Percentiles rank a stretch among this genome's conserved stretches.
phyloP scores from a whole-genome alignment of 1,140 invertebrate genomes.

The Palaemon carinicauda region DNA sequence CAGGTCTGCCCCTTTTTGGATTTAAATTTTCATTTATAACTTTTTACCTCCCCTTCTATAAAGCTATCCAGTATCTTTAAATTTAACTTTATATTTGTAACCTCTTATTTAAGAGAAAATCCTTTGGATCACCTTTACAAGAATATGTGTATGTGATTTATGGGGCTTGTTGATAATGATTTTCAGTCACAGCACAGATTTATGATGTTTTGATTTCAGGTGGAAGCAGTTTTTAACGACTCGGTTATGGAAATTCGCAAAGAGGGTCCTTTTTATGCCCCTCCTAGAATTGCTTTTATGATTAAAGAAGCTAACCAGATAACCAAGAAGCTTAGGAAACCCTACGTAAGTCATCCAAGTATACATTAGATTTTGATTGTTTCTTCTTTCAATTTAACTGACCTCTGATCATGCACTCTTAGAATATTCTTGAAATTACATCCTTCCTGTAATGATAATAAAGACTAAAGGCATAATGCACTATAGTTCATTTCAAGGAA shows the following conservation, averaged over 20 bases:
- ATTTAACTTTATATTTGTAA: too few relatives aligned
- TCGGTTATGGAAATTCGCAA: conserved; percentile 26
- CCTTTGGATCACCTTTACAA: background rate
- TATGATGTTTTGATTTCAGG: background rate
- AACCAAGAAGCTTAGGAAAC: conserved; percentile 24
- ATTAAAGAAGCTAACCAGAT: conserved; percentile 46
- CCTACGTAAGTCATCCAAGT: conserved; percentile 15
- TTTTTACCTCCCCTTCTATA: too few relatives aligned
- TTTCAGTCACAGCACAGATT: background rate
- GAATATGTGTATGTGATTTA: background rate
- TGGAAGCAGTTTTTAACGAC: conserved; percentile 37
- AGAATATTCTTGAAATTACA: background rate
- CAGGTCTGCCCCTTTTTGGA: too few relatives aligned
- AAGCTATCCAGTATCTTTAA: too few relatives aligned
- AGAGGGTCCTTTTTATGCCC: background rate
- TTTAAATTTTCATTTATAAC: too few relatives aligned
- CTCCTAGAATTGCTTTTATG: conserved; percentile 15
- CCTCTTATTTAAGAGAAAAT: too few relatives aligned
- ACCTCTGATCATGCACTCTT: background rate
- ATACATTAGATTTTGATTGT: too few relatives aligned
- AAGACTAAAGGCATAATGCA: too few relatives aligned
- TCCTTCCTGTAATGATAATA: too few relatives aligned
- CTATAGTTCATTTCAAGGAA: too few relatives aligned
- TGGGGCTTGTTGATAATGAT: background rate
- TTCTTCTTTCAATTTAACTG: too few relatives aligned